A percentile compares a stretch with the other conserved stretches of the same genome.
These are phyloP conservation scores for Aporophyla lueneburgensis DNA, from an alignment of 2,888 invertebrate species.

Conservation along the genomic window DNA sequence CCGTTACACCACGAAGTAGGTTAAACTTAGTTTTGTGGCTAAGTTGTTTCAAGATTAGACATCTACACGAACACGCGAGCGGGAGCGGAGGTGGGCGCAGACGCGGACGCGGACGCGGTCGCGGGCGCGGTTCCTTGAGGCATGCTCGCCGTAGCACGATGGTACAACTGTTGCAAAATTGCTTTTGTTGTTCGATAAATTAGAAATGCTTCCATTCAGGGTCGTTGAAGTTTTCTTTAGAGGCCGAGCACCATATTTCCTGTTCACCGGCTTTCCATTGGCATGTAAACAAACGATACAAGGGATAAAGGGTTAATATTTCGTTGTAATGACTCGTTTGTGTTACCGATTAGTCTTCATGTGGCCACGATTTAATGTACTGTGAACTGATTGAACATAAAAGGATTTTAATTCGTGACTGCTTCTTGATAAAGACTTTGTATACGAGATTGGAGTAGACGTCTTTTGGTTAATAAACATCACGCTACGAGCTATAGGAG, in stretches of 20 bases:
- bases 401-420: slow-evolving; percentile 53
- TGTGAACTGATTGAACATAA: slow-evolving; percentile 55
- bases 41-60: slow-evolving; percentile 80
- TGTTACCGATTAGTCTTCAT: slow-evolving; percentile 46
- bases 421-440: slow-evolving; percentile 16
- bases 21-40: slow-evolving; percentile 80
- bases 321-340: slow-evolving; percentile 50
- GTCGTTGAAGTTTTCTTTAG: slow-evolving; percentile 73
- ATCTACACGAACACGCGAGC: slow-evolving; percentile 76
- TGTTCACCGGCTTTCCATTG: slow-evolving; percentile 68
- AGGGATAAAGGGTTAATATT: slow-evolving; percentile 45
- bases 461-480: not conserved
- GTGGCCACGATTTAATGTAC: slow-evolving; percentile 45
- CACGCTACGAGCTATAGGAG: no score
- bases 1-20: slow-evolving; percentile 75
- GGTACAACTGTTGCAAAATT: slow-evolving; percentile 82
- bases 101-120: slow-evolving; percentile 17
- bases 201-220: slow-evolving; percentile 78
- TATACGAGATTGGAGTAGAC: not conserved
- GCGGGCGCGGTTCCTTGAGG: slow-evolving; percentile 30
- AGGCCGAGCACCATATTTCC: slow-evolving; percentile 71
- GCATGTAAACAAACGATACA: slow-evolving; percentile 55
- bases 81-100: slow-evolving; percentile 26
- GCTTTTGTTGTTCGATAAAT: slow-evolving; percentile 83
- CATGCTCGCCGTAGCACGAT: slow-evolving; percentile 69